Evolutionary conservation across 2,888 invertebrate genomes (phyloP), one percentile per base, ranked within the genome.

Genomic region (Drosophila affinis): DNA sequence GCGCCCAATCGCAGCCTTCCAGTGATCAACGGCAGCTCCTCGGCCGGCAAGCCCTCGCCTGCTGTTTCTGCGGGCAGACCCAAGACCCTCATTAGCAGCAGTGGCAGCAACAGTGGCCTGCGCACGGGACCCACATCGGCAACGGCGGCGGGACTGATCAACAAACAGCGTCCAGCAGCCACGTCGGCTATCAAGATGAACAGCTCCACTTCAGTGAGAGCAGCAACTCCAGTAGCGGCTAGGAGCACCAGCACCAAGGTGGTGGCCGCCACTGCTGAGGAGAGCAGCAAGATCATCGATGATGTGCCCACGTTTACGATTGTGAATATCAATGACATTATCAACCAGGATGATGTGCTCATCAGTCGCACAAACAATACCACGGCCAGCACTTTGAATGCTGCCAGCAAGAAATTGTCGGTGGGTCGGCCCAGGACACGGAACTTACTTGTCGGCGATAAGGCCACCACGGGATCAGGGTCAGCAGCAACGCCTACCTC

Each of bases 291-390:
- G 44, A 21, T 18, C 9, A 14, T 21, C 9, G 91, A 91, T 56
- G 91, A 91, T 56, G 91, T 91, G 89, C 92, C 91, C n/a, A 92
- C 92, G 9, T 92, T 92, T 60, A 92, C 92, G 27, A 92, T 92
- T 57, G 92, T 92, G 9, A 92, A 92, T 62, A 92, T 92, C 10
- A 90, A 91, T 69, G 92, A 92, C 64, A 92, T 92, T 59, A 92
- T 92, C 3, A 92, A 92, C 60, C 92, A 92, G 70, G 91, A 91
- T 4, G 91, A 91, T 76, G 89, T 90, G 45, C 84, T 91, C 3
- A 90, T 91, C 48, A 77, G 84, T 17, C 81, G 82, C 17, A 54
- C 78, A 27, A 70, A 77, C n/a, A 59, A 65, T 10, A 61, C 64
- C 46, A 68, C 32, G 64, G 72, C 14, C 47, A 69, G 4, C 57